These are phyloP conservation scores for Amiota minor DNA, from an alignment of 2,888 invertebrate genomes.

Conservation along the genomic window DNA sequence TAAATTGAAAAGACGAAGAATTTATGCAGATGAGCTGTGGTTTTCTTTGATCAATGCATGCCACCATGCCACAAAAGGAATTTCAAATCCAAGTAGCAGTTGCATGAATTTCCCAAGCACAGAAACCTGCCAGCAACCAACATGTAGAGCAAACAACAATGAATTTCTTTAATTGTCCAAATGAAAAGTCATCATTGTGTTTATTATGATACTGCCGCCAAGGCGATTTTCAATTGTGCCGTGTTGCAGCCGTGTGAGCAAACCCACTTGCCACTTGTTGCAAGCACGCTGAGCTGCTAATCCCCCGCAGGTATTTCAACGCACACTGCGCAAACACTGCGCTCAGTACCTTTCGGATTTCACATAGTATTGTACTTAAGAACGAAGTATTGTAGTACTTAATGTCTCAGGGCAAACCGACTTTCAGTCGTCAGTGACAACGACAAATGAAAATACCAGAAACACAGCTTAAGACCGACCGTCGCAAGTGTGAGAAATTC, in stretches of 20 bases:
- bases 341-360: too few relatives aligned
- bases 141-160: slow-evolving; percentile 29
- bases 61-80: slow-evolving; percentile 6
- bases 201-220: slow-evolving; percentile 48
- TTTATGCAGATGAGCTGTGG: slow-evolving; percentile 56
- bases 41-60: slow-evolving; percentile 9
- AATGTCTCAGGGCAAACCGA: background rate
- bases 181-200: slow-evolving; percentile 65
- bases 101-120: slow-evolving; percentile 3
- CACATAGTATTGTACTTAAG: too few relatives aligned
- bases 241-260: slow-evolving; percentile 40
- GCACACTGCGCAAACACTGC: slow-evolving; percentile 17
- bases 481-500: slow-evolving; percentile 20
- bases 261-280: slow-evolving; percentile 27
- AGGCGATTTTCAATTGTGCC: slow-evolving; percentile 58
- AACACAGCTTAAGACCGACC: slow-evolving; percentile 1
- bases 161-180: slow-evolving; percentile 46
- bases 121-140: background rate
- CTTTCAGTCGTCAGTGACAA: background rate
- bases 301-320: slow-evolving; percentile 31
- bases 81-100: slow-evolving; percentile 2
- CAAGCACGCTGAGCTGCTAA: slow-evolving; percentile 21
- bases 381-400: too few relatives aligned
- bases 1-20: slow-evolving; percentile 41
- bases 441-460: slow-evolving; percentile 9